phyloP scores from a whole-genome alignment of 2,113 vertebrate genomes.

The Chionis minor region DNA sequence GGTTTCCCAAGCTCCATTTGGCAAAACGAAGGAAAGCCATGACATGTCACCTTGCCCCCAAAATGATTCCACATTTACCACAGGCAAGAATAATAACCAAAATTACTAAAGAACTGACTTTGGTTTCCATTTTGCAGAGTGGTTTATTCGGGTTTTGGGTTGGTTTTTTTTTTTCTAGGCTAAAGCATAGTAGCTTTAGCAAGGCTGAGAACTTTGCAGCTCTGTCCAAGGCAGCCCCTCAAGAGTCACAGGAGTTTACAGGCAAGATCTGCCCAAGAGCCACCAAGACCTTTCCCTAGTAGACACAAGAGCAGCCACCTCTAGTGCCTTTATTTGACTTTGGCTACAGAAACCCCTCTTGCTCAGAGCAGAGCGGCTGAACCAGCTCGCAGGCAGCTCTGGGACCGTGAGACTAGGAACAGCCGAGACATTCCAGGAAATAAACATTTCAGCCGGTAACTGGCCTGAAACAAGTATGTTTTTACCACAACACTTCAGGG shows the following conservation, averaged over 20 bases:
- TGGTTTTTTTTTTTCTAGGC: background rate
- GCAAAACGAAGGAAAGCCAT: background rate
- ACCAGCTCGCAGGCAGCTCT: background rate
- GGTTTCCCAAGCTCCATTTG: background rate
- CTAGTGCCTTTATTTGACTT: background rate
- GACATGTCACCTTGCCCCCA: background rate
- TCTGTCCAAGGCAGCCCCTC: background rate
- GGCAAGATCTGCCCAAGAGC: background rate
- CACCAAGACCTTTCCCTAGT: background rate
- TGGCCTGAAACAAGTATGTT: slow-evolving; percentile 1
- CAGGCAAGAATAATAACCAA: background rate
- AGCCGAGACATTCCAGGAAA: background rate
- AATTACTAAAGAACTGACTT: background rate
- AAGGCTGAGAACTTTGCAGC: background rate
- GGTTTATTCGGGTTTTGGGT: background rate
- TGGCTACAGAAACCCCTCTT: background rate
- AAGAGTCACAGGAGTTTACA: background rate
- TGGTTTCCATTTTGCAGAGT: background rate
- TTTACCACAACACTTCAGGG: background rate
- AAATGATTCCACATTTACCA: background rate
- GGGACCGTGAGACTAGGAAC: background rate
- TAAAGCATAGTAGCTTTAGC: background rate
- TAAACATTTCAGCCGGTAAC: background rate
- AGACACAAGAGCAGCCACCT: background rate
- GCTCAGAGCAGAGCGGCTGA: background rate